Evolutionary conservation across 2,113 vertebrate genomes (phyloP).

Genomic region (Carettochelys insculpta): DNA sequence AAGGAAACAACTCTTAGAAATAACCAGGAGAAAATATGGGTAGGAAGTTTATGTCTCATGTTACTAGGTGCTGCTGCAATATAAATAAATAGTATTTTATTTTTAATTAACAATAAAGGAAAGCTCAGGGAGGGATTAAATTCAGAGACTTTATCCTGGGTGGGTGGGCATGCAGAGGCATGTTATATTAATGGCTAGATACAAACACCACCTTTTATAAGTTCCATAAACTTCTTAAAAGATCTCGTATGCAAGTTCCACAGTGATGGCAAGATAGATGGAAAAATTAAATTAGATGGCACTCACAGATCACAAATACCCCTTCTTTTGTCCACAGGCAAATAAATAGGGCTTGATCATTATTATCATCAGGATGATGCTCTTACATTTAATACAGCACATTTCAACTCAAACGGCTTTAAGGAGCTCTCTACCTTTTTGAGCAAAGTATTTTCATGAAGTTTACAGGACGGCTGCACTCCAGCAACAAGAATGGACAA

Average conservation of each 20-base stretch:
- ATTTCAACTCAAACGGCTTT: background rate
- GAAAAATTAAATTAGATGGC: background rate
- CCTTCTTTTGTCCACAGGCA: background rate
- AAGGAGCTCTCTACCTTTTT: background rate
- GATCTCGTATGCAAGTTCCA: background rate
- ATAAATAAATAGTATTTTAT: no score
- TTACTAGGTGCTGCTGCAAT: background rate
- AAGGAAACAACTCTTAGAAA: background rate
- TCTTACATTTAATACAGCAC: rapidly evolving
- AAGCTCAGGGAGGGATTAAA: background rate
- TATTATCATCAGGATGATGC: background rate
- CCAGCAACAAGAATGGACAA: background rate
- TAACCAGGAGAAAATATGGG: background rate
- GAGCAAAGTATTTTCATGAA: background rate
- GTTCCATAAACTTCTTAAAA: background rate
- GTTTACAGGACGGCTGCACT: background rate
- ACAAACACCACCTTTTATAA: background rate
- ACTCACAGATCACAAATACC: background rate
- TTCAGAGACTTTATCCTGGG: background rate
- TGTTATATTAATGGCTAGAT: background rate
- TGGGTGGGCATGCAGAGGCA: background rate
- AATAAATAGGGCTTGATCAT: background rate
- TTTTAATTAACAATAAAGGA: background rate
- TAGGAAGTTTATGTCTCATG: background rate
- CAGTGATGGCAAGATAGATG: background rate